Evolutionary conservation across 53 echinoderm and acorn worm genomes (phyloP), one percentile per base, ranked within the genome.

Genomic region (Actinopyga echinites): DNA sequence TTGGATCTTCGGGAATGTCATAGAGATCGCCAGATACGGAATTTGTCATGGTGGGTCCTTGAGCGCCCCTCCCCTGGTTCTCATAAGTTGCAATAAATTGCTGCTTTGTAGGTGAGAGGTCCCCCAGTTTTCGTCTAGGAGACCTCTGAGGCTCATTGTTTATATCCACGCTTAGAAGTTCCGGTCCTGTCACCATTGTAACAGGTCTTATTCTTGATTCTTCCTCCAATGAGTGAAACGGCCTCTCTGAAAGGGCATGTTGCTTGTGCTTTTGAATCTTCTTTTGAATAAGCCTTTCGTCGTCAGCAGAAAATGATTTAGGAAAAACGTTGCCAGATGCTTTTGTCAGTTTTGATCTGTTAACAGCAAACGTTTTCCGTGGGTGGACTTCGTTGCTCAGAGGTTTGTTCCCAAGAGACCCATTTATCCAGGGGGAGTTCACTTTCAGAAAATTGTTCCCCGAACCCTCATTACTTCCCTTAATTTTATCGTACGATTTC

Each of bases 1-100:
- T 79, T 40, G 87, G 85, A 63, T 95, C 95, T 83, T 95, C 95
- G 0, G 95, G 95, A 12, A 95, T 95, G 40, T 93, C 95, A 58
- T 95, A 95, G 21, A 95, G 87, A 56, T 95, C 92, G 30, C 82
- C 83, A 4, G 95, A 89, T 33, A 89, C 91, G n/a, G 73, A 65
- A 53, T 86, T 88, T 3, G 93, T 86, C 45, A 90, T 69, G 19
- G 90, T 89, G 12, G 26, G 15, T 71, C 40, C 44, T 7, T 71
- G 42, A 49, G 2, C 17, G 15, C 17, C 49, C 49, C 49, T 49
- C 49, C 17, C 15, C 49, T 49, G 49, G 15, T 49, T 49, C 49
- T 49, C 49, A 49, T 13, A 0, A 0, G 23, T 20, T 1, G 42
- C 5, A 24, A 13, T 25, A 5, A 25, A 42, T 44, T 71, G 42